Base-by-base conservation (phyloP, 2,797 vertebrate genomes). In the Pristis pectinata region DNA sequence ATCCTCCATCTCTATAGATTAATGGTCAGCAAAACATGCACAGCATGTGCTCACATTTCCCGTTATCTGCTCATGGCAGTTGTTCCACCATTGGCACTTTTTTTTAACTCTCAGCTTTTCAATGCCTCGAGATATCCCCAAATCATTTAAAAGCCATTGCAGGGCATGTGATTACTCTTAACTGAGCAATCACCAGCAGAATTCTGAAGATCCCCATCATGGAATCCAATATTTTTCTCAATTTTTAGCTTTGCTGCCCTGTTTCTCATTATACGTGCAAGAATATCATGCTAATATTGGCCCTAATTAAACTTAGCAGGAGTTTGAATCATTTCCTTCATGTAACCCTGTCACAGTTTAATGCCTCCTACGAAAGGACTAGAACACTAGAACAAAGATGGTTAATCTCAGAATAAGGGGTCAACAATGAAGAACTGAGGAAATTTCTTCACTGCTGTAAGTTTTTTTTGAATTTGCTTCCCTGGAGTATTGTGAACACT, bases 31-130 rank as follows among this genome's bases (percentile, higher is more conserved):
- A 56, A n/a, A 87, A 1, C 53, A n/a, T 17, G 15, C 77, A 37
- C 77, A 79, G n/a, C 77, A n/a, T 41, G 77, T 79, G 77, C 77
- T 61, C 56, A 64, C 59, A 91, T 41, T 91, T 67, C 87, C 59
- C 72, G 19, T 19, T 22, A 41, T 37, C 34, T 37, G 5, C n/a
- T 41, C n/a, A 4, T 37, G 61, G 61, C n/a, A 91, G 87, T 56
- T 64, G 34, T 64, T 64, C 34, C 17, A 64, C 87, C n/a, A 64
- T 1, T 22, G 87, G 17, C 15, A 22, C 0, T 41, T 64, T 15
- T 61, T 41, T 34, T 56, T 0, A 10, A 30, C 87, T 64, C n/a
- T 19, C 17, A 91, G 34, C 34, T 37, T 64, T 91, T 91, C 17
- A 37, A 91, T 22, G n/a, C 59, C 59, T 41, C 59, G 24, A 37